Base-by-base conservation (phyloP, 2,888 invertebrate species). In the Lypha dubia region DNA sequence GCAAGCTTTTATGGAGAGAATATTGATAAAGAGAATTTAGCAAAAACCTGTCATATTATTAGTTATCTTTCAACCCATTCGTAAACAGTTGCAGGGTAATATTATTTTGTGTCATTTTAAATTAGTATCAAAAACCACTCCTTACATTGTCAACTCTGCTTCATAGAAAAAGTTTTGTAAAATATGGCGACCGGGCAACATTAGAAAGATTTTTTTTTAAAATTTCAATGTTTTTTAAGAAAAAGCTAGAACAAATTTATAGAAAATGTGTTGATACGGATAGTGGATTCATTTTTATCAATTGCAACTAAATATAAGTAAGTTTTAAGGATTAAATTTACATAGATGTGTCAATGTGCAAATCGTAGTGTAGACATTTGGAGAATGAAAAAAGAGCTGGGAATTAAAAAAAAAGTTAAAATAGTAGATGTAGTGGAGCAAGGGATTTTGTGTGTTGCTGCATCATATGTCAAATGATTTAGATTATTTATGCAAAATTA, bases 131-230 rank as follows among this genome's bases (percentile, higher is more conserved):
- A 74, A 51, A 68, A 80, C 60, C 60, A n/a, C 74, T 74, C 74
- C 80, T 81, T 75, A 81, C 74, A 62, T 75, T 68, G 53, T 62
- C 80, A 81, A 68, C 80, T 49, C 53, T 81, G 74, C 17, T 32
- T 17, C 38, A 41, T 49, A 70, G 62, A 82, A 83, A 83, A 86
- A 81, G 56, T 84, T 86, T 84, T 70, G 82, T 77, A 60, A 83
- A 88, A 88, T 87, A 88, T 88, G 88, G 88, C 87, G 87, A 85
- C 84, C 86, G 86, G 86, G 84, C 77, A 81, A 68, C 44, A 68
- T 81, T 77, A 83, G 17, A 13, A 63, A 28, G 73, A 67, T 60
- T 79, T 79, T 79, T n/a, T n/a, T 63, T 41, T 63, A 60, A 62
- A 62, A 44, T 17, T 60, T 75, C 63, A 24, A 38, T 70, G 67